Evolutionary conservation across 2,797 vertebrate species (phyloP), one percentile per base, ranked within the genome.

Genomic region (Picus viridis): DNA sequence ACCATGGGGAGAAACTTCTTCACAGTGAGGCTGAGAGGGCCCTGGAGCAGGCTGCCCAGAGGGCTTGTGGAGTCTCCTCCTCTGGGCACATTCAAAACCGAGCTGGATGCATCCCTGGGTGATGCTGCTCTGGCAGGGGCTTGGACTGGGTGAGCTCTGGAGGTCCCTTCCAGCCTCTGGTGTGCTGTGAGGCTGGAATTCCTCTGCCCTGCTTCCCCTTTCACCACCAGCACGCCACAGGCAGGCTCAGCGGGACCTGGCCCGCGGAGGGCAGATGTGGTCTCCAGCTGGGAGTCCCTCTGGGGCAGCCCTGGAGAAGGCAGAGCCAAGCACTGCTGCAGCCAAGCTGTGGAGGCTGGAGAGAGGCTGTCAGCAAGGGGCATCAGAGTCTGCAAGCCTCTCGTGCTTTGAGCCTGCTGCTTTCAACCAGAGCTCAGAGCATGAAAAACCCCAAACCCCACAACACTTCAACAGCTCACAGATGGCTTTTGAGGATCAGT

Each of bases 311-410:
- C 74, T 27, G 36, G 43, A 53, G 59, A 56, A n/a, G 24, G 10
- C 1, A 0, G 27, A 24, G 54, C 36, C 0, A 4, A 34, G 49
- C 23, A 9, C 3, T 12, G 5, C 56, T 20, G 49, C 43, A 65
- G 32, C 47, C 0, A 2, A 41, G 62, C 16, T 19, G 49, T n/a
- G 67, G 16, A 30, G 27, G 67, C 20, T 0, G 2, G 41, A 23
- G 56, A 36, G 34, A 34, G 9, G 36, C 17, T 11, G 26, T 17
- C 73, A 22, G 4, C 39, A 0, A 34, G 56, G 70, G 56, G 62
- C n/a, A 16, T 6, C 0, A 2, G 34, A n/a, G 32, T 45, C 49
- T 47, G 20, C 29, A 26, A 67, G 14, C 16, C 71, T 69, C 74
- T 45, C 1, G 1, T 24, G 70, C 6, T 30, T n/a, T 73, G 34